Evolutionary conservation across 2,888 invertebrate species (phyloP).

Genomic region (Koerneria pararmatus): DNA sequence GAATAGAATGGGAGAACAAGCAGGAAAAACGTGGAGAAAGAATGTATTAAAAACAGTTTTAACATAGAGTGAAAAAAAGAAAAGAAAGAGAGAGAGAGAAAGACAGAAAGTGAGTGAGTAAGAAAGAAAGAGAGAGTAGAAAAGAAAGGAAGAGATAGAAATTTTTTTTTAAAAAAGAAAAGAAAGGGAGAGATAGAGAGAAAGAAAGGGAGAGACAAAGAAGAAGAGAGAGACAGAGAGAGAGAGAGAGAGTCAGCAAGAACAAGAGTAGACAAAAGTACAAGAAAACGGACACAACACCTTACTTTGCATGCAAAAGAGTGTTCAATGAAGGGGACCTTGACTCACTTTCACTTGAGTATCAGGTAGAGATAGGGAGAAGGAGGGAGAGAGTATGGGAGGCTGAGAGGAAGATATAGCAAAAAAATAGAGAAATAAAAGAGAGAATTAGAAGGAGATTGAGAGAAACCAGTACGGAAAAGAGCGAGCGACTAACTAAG

Average conservation of each 20-base stretch:
- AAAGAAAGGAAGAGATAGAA: neutral
- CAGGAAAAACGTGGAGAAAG: too few species aligned
- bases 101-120: neutral
- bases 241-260: neutral
- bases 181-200: neutral
- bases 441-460: too few species aligned
- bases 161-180: neutral
- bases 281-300: constrained; percentile 1
- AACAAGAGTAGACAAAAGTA: neutral
- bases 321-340: neutral
- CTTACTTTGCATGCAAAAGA: neutral
- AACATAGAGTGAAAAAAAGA: too few species aligned
- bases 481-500: too few species aligned
- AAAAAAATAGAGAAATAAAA: constrained; percentile 9
- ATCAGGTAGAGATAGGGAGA: neutral
- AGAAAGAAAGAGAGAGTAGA: neutral
- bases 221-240: neutral
- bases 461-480: too few species aligned
- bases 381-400: neutral
- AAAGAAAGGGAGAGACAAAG: neutral
- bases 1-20: neutral
- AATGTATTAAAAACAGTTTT: too few species aligned
- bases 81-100: neutral
- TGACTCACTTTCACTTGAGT: neutral
- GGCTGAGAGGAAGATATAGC: neutral